These are phyloP conservation scores for Macquaria australasica DNA, from an alignment of 2,113 vertebrate species.

Conservation along the genomic window DNA sequence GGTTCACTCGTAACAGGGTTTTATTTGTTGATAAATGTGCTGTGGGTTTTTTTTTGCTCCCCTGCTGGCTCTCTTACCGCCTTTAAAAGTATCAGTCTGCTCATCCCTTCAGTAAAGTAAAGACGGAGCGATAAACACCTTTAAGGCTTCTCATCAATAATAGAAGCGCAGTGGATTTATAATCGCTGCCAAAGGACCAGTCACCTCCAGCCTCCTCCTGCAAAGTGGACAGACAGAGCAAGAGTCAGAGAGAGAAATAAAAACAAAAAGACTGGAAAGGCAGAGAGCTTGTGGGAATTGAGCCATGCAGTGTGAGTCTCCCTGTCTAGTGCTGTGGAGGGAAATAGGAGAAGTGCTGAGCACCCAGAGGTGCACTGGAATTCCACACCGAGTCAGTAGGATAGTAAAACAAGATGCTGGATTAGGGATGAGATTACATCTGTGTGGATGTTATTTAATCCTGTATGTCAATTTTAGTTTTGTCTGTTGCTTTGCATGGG, in stretches of 20 bases:
- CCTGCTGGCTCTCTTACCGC: slow-evolving; percentile 52
- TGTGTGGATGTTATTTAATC: slow-evolving; percentile 35
- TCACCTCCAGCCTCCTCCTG: slow-evolving; percentile 66
- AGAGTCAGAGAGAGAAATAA: slow-evolving; percentile 6
- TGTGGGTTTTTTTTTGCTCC: slow-evolving; percentile 23
- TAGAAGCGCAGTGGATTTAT: slow-evolving; percentile 65
- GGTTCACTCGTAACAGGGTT: slow-evolving; percentile 27
- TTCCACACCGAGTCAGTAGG: slow-evolving; percentile 43
- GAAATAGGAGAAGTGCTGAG: slow-evolving; percentile 58
- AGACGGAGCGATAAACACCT: slow-evolving; percentile 68
- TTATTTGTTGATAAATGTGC: slow-evolving; percentile 56
- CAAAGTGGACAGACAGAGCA: slow-evolving; percentile 49
- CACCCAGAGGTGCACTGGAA: slow-evolving; percentile 67
- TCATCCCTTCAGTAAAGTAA: slow-evolving; percentile 65
- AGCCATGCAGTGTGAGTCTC: slow-evolving; percentile 54
- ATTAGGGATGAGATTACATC: slow-evolving; percentile 32
- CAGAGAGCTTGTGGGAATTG: slow-evolving; percentile 63
- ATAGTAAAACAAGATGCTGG: slow-evolving; percentile 32
- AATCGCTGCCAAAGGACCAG: slow-evolving; percentile 62
- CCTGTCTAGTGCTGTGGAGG: slow-evolving; percentile 44
- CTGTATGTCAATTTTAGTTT: not conserved
- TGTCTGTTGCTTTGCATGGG: not conserved
- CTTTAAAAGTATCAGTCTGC: slow-evolving; percentile 60
- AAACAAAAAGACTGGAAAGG: slow-evolving; percentile 7
- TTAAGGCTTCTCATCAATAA: slow-evolving; percentile 77